Percentiles rank a stretch among this genome's conserved stretches.
Evolutionary conservation across 2,797 vertebrate species (phyloP).

Genomic region (Bovichtus variegatus): DNA sequence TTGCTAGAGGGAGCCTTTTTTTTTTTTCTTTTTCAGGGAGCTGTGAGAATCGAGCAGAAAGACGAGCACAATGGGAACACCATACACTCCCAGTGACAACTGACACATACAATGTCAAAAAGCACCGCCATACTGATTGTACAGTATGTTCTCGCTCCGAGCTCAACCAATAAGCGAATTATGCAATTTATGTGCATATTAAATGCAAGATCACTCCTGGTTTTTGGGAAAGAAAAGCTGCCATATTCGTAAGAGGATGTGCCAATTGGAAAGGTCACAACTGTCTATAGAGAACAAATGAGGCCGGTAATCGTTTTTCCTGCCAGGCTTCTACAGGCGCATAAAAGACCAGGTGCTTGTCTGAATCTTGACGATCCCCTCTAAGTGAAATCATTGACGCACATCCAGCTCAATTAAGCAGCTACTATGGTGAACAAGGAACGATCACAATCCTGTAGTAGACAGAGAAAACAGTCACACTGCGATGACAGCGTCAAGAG

Average conservation of each 20-base stretch:
- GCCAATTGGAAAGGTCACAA: conserved; percentile 85
- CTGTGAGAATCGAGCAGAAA: conserved; percentile 10
- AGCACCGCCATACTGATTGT: conserved; percentile 28
- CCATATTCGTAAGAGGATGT: conserved; percentile 78
- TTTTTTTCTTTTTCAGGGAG: conserved; percentile 4
- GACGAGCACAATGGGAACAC: conserved; percentile 19
- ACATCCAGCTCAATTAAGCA: conserved; percentile 78
- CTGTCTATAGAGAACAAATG: conserved; percentile 84
- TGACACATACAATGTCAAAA: conserved; percentile 45
- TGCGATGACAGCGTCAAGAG: conserved; percentile 21
- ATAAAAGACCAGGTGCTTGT: conserved; percentile 82
- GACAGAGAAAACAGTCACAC: conserved; percentile 51
- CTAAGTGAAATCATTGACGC: conserved; percentile 78
- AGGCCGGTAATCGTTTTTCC: conserved; percentile 79
- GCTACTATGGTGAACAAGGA: conserved; percentile 52
- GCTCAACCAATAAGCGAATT: conserved; percentile 32
- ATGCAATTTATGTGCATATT: conserved; percentile 78
- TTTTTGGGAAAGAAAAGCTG: conserved; percentile 77
- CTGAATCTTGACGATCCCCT: conserved; percentile 81
- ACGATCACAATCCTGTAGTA: conserved; percentile 52
- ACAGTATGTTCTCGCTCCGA: conserved; percentile 47
- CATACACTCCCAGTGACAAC: conserved; percentile 27
- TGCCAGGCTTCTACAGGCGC: conserved; percentile 78
- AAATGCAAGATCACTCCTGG: conserved; percentile 76
- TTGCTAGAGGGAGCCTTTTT: neutral